Conservation (phyloP, 2,888 invertebrate species). For the Elysia crispata region DNA sequence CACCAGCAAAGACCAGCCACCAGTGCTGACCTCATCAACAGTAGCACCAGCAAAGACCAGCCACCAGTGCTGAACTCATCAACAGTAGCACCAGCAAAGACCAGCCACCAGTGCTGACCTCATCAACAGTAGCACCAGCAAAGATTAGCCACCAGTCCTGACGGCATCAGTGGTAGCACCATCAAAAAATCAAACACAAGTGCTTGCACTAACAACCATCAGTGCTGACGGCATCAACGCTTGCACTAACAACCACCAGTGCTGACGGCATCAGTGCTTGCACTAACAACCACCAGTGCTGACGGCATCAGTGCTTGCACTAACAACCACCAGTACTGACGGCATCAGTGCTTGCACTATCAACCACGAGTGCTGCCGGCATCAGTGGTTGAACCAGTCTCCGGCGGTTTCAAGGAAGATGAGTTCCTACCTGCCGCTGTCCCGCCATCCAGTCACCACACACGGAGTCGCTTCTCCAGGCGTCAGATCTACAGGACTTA, state of each 20-base stretch:
- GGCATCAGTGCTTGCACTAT: not conserved
- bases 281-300: not conserved
- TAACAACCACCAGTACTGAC: slow-evolving; percentile 11
- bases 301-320: slow-evolving; percentile 11
- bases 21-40: no score
- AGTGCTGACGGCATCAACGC: not conserved
- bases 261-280: slow-evolving; percentile 17
- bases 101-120: slow-evolving; percentile 11
- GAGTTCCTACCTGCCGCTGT: slow-evolving; percentile 72
- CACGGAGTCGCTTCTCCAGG: slow-evolving; percentile 52
- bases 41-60: no score
- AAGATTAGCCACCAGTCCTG: no score
- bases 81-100: slow-evolving; percentile 5
- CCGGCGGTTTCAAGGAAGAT: no score
- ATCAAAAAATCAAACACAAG: not conserved
- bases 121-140: no score
- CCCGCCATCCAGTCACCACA: slow-evolving; percentile 60
- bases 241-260: not conserved
- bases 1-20: no score
- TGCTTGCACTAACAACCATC: not conserved
- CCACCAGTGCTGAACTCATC: no score
- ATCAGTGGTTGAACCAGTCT: slow-evolving; percentile 23
- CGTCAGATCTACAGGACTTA: not conserved
- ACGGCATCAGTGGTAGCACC: not conserved
- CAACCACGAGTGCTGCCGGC: slow-evolving; percentile 10